Evolutionary conservation across 2,888 invertebrate genomes (phyloP), one percentile per base, ranked within the genome.

Genomic region (Ommatoiulus sabulosus): DNA sequence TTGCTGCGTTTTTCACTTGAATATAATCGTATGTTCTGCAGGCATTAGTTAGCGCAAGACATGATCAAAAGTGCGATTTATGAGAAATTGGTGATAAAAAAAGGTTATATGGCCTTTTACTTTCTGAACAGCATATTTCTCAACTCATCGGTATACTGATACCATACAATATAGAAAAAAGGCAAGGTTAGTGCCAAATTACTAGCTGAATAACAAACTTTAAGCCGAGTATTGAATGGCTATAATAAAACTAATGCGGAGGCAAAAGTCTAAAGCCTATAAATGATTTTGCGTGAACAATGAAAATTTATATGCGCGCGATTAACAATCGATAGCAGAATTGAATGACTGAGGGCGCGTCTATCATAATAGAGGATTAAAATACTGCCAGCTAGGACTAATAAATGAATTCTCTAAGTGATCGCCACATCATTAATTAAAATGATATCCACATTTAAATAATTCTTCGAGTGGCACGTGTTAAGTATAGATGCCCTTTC

Each of bases 231-330:
- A 12, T 80, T 35, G 80, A 80, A 80, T 80, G 35, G 3, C 80
- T 80, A 35, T 35, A 80, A 80, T 80, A 80, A 80, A 80, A 80
- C 80, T 80, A 80, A 80, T 35, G 80, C 80, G 12, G 24, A n/a
- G 80, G 24, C 80, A 80, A 80, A 80, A 35, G 80, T 80, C 35
- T 80, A 80, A 35, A 80, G 24, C 80, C 80, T 24, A 80, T 80
- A 80, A 80, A 80, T 35, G 35, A 35, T 80, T 80, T 80, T 80
- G 35, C 6, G 80, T 35, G 80, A 80, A 80, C 80, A 80, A 80
- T 80, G 80, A 35, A 35, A 35, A 80, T 80, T 80, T 80, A 35
- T 24, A 80, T 80, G 24, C 80, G 24, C 0, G 35, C 4, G 80
- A 80, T 80, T 80, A 80, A 10, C 80, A 35, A 35, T 80, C 80